phyloP scores from a whole-genome alignment of 2,113 vertebrate genomes.

The Camelus dromedarius region DNA sequence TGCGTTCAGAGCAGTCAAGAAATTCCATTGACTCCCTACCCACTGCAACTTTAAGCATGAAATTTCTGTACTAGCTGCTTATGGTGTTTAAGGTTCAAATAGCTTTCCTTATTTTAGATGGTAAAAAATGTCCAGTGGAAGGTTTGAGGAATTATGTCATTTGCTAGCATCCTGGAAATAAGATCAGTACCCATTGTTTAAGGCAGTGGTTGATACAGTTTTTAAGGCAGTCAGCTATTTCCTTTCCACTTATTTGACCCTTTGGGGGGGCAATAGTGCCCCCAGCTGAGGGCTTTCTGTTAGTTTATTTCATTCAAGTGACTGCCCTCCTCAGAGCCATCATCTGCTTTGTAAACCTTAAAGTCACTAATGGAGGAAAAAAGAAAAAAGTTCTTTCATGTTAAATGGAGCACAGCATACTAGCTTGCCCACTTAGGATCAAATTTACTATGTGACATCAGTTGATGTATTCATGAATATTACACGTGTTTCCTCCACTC shows the following conservation, averaged over 20 bases:
- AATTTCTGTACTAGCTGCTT: slow-evolving; percentile 28
- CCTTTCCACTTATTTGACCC: neutral
- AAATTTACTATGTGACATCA: neutral
- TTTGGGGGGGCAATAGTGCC: neutral
- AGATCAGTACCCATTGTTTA: neutral
- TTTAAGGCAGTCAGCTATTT: neutral
- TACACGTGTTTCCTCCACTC: neutral
- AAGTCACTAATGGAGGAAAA: neutral
- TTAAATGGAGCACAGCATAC: neutral
- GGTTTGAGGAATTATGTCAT: neutral
- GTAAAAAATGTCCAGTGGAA: neutral
- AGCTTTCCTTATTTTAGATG: slow-evolving; percentile 31
- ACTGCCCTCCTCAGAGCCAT: neutral
- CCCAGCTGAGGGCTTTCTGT: neutral
- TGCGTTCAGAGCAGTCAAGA: slow-evolving; percentile 76
- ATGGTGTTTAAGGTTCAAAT: neutral
- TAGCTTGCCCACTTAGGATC: neutral
- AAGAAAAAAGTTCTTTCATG: neutral
- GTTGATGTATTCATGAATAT: neutral
- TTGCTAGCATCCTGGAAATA: neutral
- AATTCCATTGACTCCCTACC: neutral
- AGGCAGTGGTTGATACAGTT: neutral
- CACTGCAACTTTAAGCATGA: slow-evolving; percentile 32
- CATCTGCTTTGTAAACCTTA: neutral
- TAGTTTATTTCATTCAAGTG: slow-evolving; percentile 24